Evolutionary conservation across 2,888 invertebrate species (phyloP).

Genomic region (Noctua janthe): DNA sequence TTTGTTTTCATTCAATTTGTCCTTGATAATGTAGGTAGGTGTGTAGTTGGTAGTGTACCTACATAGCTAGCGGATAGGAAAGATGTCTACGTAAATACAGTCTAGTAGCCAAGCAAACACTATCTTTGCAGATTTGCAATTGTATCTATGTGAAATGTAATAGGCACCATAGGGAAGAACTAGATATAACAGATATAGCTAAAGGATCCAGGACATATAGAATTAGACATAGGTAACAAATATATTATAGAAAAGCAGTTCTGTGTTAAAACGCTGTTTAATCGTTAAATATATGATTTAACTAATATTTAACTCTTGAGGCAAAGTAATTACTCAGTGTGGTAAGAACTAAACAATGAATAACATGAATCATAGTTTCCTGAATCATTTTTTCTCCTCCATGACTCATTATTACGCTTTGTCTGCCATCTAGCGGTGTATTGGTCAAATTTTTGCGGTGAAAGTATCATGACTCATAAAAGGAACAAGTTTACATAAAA

Average conservation of each 20-base stretch:
- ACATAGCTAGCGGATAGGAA: not conserved
- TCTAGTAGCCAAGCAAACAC: not conserved
- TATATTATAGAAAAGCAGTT: no score
- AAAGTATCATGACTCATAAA: slow-evolving; percentile 45
- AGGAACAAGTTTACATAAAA: not conserved
- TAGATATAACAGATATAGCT: not conserved
- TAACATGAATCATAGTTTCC: slow-evolving; percentile 51
- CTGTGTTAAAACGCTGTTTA: not conserved
- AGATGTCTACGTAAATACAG: not conserved
- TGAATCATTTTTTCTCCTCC: slow-evolving; percentile 16
- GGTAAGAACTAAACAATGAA: slow-evolving; percentile 38
- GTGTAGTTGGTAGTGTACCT: not conserved
- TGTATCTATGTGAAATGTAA: slow-evolving; percentile 11
- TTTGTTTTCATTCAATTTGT: slow-evolving; percentile 42
- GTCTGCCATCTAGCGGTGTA: slow-evolving; percentile 43
- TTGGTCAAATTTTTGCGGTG: slow-evolving; percentile 26
- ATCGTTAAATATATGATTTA: slow-evolving; percentile 4
- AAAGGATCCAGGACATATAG: not conserved
- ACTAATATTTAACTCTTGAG: slow-evolving; percentile 20
- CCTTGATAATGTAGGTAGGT: slow-evolving; percentile 37
- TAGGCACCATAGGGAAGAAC: not conserved
- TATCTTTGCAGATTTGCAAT: slow-evolving; percentile 15
- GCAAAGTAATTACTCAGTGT: slow-evolving; percentile 37
- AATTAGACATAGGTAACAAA: not conserved
- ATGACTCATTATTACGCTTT: slow-evolving; percentile 33